These are phyloP conservation scores for Tupaia tana DNA, from an alignment of 2,113 vertebrate species.

Conservation along the genomic window DNA sequence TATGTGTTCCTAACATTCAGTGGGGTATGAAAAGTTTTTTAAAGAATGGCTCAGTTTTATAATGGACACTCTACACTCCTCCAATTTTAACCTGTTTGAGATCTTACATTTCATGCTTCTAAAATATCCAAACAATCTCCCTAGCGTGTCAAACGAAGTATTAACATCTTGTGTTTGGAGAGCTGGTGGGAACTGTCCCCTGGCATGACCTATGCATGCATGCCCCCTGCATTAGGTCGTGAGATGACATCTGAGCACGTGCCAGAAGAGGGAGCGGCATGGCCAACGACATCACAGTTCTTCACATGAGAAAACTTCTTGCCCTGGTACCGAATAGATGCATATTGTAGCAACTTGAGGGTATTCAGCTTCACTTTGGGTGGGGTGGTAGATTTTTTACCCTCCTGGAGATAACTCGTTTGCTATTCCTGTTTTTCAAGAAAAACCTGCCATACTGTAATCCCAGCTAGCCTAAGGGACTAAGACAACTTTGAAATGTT, in stretches of 20 bases:
- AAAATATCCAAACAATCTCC: neutral
- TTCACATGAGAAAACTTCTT: neutral
- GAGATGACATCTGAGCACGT: rapidly evolving
- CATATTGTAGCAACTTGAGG: rapidly evolving
- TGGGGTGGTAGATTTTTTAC: neutral
- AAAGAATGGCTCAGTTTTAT: neutral
- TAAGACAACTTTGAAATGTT: neutral
- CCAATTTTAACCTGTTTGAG: neutral
- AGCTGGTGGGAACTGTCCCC: neutral
- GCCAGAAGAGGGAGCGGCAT: neutral
- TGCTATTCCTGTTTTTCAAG: conserved; percentile 57
- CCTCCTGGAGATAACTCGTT: neutral
- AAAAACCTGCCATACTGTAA: conserved; percentile 50
- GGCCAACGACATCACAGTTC: rapidly evolving
- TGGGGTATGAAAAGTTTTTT: rapidly evolving
- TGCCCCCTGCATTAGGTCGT: neutral
- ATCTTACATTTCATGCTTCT: neutral
- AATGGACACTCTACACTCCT: too few species aligned
- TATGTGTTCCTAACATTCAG: too few species aligned
- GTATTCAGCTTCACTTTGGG: neutral
- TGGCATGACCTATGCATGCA: rapidly evolving
- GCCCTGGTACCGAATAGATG: rapidly evolving
- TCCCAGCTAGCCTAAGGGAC: neutral
- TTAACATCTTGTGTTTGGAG: neutral
- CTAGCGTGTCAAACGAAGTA: neutral